These are phyloP conservation scores for Yoshiicerus persimilis DNA, from an alignment of 1,140 invertebrate species.

Conservation along the genomic window DNA sequence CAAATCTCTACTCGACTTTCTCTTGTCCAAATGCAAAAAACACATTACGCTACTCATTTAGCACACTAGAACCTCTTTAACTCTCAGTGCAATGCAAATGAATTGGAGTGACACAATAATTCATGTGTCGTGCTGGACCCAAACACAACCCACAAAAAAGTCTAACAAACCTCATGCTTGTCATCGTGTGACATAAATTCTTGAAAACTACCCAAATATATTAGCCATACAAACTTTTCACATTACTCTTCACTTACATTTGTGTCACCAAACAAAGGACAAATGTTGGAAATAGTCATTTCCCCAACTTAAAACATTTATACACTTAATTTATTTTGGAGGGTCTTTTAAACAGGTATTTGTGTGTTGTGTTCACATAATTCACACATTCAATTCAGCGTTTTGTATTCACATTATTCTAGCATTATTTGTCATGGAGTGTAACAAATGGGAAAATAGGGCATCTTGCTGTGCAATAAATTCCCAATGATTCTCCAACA, in stretches of 20 bases:
- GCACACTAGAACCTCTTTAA: slow-evolving; percentile 15
- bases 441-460: too few relatives aligned
- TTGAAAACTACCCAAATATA: too few relatives aligned
- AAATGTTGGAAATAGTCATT: too few relatives aligned
- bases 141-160: not conserved
- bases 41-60: not conserved
- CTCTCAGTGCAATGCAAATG: not conserved
- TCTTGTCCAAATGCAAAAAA: not conserved
- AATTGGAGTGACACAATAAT: not conserved
- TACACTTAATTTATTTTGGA: too few relatives aligned
- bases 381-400: too few relatives aligned
- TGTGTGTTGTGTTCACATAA: too few relatives aligned
- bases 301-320: too few relatives aligned
- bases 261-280: not conserved
- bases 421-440: too few relatives aligned
- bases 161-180: not conserved
- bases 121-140: not conserved
- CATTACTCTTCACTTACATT: not conserved
- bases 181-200: not conserved
- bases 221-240: not conserved
- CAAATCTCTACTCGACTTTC: not conserved
- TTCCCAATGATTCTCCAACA: too few relatives aligned
- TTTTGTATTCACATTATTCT: too few relatives aligned
- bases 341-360: too few relatives aligned
- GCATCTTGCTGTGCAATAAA: too few relatives aligned